Evolutionary conservation across 2,888 invertebrate species (phyloP), one percentile per base, ranked within the genome.

Genomic region (Nomada ruficornis): DNA sequence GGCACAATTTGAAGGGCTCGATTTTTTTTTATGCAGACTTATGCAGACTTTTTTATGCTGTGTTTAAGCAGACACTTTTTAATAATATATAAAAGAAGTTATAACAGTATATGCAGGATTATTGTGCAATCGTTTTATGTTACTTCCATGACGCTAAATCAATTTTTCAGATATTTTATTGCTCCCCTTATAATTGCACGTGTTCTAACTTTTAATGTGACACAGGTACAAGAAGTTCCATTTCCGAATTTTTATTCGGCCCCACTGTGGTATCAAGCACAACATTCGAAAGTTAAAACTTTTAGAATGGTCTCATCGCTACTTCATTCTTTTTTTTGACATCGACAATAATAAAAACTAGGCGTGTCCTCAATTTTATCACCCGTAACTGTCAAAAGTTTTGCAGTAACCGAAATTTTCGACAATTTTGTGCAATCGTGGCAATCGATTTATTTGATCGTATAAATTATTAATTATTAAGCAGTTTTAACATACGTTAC

Each of bases 351-450:
- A 55, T 57, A 57, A 73, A 47, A 55, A 44, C 29, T 57, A 59
- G 57, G 36, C 57, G 64, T 73, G 63, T 64, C 73, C 57, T 65
- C 57, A 73, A 65, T 73, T 73, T 65, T 55, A 57, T 57, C 20
- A 11, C 3, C 5, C n/a, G 11, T 57, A 50, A 59, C 29, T 20
- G 44, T 9, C 11, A 18, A 29, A 73, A 65, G 23, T 65, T 65
- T 57, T 11, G 15, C 44, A 59, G 47, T 29, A 73, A 73, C 50
- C 73, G 73, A 47, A 26, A 11, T 64, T 54, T 36, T n/a, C 26
- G 10, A 26, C 26, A 0, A 13, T 72, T 44, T 44, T 4, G 13
- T 47, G 20, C 57, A 57, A 64, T 44, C 29, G 44, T 29, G 55
- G 47, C 29, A 65, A 59, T 64, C 65, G 20, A 57, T 65, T 55